Percentiles rank a stretch among this genome's conserved stretches.
phyloP scores from a whole-genome alignment of 2,113 vertebrate species.

The Petroica traversi region DNA sequence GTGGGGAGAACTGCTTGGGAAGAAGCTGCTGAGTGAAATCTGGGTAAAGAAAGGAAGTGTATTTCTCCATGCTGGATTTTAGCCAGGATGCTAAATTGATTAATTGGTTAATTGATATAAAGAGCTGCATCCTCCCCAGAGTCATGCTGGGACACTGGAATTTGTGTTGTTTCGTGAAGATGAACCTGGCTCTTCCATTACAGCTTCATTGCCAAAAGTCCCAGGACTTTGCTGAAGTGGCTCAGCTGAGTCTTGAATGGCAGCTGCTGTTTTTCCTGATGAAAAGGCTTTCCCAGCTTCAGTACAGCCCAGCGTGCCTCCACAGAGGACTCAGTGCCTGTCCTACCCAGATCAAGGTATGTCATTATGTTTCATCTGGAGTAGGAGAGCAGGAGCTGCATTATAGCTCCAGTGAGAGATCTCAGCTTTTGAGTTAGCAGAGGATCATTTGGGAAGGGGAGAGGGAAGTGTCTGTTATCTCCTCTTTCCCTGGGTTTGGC shows the following conservation, averaged over 20 bases:
- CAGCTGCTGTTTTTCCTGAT: background rate
- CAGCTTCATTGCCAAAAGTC: fast-evolving
- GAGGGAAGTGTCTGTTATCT: background rate
- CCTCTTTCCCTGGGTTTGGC: background rate
- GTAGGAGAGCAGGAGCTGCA: background rate
- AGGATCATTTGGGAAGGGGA: background rate
- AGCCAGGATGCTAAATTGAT: background rate
- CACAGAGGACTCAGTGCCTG: fast-evolving
- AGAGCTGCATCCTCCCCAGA: background rate
- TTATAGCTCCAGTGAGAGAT: background rate
- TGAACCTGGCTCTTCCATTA: background rate
- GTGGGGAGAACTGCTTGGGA: fast-evolving
- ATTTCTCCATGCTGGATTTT: background rate
- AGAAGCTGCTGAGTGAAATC: background rate
- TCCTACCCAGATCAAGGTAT: background rate
- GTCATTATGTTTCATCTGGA: background rate
- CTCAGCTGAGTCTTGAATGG: background rate
- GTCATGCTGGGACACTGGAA: background rate
- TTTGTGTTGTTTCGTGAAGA: background rate
- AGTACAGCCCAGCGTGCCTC: background rate
- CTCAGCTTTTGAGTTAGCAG: background rate
- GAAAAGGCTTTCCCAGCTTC: background rate
- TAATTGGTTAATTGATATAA: background rate
- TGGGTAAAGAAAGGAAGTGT: background rate
- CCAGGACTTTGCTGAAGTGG: background rate